Base-by-base conservation (phyloP, 2,113 vertebrate species). In the Lota lota region DNA sequence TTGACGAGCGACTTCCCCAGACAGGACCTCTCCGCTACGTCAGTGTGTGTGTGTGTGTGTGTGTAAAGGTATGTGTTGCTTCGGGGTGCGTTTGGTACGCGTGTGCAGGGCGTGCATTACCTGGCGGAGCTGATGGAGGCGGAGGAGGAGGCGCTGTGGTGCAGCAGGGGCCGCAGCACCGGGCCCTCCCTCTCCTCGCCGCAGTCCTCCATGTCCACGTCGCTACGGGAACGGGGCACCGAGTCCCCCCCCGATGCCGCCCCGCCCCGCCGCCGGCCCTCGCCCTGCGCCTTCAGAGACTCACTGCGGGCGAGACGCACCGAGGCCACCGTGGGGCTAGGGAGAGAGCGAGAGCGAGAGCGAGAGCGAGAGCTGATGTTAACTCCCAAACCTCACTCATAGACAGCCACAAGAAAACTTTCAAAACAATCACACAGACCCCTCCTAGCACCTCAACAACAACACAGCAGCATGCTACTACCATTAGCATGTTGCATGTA, bases 121-220 rank as follows among this genome's bases (percentile, higher is more conserved):
- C 95, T 91, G 0, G 94, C 93, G 0, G 96, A 98, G 71, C 94
- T 91, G 85, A 95, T 95, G 85, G 96, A 96, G 0, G 94, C 93
- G 0, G 95, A 96, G 0, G 95, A 97, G 0, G 95, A 96, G 0
- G 94, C 85, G 0, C 95, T 96, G 85, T 95, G 94, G 67, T 95
- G 95, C 15, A 96, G 90, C 3, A 28, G 28, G 28, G 87, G 90
- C 0, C 93, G 87, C 8, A 95, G 93, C 0, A 79, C 87, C 0
- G 86, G 65, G 11, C 79, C 83, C 24, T 91, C 91, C 68, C 83
- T 72, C 77, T 93, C 92, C 54, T 91, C 89, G 0, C 92, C 93
- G 0, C 94, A 95, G 0, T 96, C 95, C 0, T 97, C 96, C 95
- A 97, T 97, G 78, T 98, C 96, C 54, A 98, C 95, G 0, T 97